Conservation (phyloP, 2,113 vertebrate species). For the Collichthys lucidus region DNA sequence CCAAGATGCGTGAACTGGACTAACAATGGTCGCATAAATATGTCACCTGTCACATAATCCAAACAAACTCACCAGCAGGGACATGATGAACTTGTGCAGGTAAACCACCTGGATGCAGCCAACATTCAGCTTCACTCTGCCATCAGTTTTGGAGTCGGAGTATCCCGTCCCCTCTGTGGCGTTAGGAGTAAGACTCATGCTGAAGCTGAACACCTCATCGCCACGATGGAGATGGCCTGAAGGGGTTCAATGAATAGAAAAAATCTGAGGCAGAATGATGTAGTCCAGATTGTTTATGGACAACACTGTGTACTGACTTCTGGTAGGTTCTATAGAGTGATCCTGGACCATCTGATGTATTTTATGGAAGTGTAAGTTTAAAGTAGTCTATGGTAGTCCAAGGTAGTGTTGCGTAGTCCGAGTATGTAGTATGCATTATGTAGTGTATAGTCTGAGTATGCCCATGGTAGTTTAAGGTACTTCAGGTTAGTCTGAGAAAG, state of each 20-base stretch:
- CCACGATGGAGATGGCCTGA: constrained; percentile 94
- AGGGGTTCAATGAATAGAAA: neutral
- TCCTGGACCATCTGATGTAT: neutral
- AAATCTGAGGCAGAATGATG: too few species aligned
- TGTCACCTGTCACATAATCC: neutral
- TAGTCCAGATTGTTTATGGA: neutral
- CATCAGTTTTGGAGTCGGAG: constrained; percentile 89
- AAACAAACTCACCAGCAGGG: constrained; percentile 89
- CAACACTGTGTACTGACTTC: neutral
- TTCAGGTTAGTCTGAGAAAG: neutral
- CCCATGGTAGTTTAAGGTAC: neutral
- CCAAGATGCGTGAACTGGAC: neutral
- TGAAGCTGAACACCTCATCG: constrained; percentile 95
- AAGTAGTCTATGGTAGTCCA: neutral
- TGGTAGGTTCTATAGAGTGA: neutral
- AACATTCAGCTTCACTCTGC: constrained; percentile 90
- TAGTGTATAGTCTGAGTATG: neutral
- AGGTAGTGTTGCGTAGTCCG: too few species aligned
- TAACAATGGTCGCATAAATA: neutral
- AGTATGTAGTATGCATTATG: too few species aligned
- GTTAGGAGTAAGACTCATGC: constrained; percentile 89
- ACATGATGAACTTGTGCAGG: constrained; percentile 94
- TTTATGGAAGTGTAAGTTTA: neutral
- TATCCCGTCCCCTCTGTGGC: constrained; percentile 91
- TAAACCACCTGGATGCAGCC: constrained; percentile 97